Evolutionary conservation across 2,797 vertebrate species (phyloP), one percentile per base, ranked within the genome.

Genomic region (Xiphophorus birchmanni): DNA sequence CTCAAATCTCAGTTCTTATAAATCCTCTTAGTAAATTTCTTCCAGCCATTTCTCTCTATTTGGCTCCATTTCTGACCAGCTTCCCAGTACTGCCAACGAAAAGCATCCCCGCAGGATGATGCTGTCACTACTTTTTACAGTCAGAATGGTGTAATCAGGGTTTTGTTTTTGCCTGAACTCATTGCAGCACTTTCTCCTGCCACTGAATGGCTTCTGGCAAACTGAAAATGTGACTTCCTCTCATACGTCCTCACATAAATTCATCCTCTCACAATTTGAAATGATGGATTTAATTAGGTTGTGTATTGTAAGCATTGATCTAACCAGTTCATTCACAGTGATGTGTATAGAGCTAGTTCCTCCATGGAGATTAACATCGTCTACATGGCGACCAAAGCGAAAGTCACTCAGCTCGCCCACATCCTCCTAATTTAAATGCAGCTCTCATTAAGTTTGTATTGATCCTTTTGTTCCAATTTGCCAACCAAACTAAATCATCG

Each of bases 391-490:
- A 78, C 72, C 79, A 45, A 50, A 74, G 82, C 74, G 82, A 81
- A 84, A 82, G 79, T 87, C 89, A 74, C 84, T 82, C 67, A 69
- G 67, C 54, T 75, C 79, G 26, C 76, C 42, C 54, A 60, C 80
- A 60, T 40, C 42, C 73, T 54, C 60, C 81, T 75, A 71, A 67
- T 91, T 90, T 32, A 86, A 88, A 88, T 35, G 80, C 81, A 74
- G 72, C 78, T 58, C 80, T 91, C 88, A 91, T 93, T 90, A 88
- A 82, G 89, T 90, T 79, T 47, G 74, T 74, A 93, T 91, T 65
- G 88, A 92, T 88, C 77, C 69, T 35, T 35, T 42, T 29, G 77
- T 88, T 81, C 80, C 86, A 87, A 78, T 91, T 90, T 86, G 63
- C 83, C 77, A 42, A 76, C 84, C 35, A 23, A 83, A 86, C 85